A percentile compares a stretch with the other conserved stretches of the same genome.
These are phyloP conservation scores for Tetanocera ferruginea DNA, from an alignment of 2,888 invertebrate species.

Conservation along the genomic window DNA sequence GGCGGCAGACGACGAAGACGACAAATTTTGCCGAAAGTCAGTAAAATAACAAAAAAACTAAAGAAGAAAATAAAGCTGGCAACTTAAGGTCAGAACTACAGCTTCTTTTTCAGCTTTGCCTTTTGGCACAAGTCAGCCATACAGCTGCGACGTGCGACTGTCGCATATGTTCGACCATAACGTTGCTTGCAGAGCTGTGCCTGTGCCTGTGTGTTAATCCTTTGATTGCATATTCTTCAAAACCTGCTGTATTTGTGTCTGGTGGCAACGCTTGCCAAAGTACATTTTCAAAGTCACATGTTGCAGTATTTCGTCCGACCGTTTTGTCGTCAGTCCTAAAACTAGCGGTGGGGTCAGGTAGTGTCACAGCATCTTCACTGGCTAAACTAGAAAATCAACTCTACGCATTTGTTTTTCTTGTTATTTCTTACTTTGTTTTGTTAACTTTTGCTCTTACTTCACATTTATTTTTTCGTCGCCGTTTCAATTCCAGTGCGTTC, in stretches of 20 bases:
- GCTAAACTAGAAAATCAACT: constrained; percentile 62
- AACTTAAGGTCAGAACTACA: no score
- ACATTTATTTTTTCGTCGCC: background rate
- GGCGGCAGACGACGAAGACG: background rate
- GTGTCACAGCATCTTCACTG: constrained; percentile 45
- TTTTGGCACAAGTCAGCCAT: constrained; percentile 10
- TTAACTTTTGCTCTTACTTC: background rate
- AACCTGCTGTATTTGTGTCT: constrained; percentile 8
- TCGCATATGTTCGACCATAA: constrained; percentile 45
- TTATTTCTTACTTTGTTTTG: constrained; percentile 58
- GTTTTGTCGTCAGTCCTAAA: background rate
- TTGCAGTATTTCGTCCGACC: constrained; percentile 44
- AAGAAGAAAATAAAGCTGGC: background rate
- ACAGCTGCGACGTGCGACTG: constrained; percentile 3
- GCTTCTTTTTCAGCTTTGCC: background rate
- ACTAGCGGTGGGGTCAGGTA: background rate
- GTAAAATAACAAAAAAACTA: background rate
- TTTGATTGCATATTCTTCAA: background rate
- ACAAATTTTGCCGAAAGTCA: background rate
- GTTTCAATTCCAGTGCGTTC: constrained; percentile 20
- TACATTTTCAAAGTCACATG: constrained; percentile 57
- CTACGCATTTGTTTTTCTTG: constrained; percentile 51
- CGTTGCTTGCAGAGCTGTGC: constrained; percentile 16
- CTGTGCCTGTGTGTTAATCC: background rate
- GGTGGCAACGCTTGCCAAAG: constrained; percentile 13